Evolutionary conservation across 1,140 invertebrate species (phyloP).

Genomic region (Bombus superbus): DNA sequence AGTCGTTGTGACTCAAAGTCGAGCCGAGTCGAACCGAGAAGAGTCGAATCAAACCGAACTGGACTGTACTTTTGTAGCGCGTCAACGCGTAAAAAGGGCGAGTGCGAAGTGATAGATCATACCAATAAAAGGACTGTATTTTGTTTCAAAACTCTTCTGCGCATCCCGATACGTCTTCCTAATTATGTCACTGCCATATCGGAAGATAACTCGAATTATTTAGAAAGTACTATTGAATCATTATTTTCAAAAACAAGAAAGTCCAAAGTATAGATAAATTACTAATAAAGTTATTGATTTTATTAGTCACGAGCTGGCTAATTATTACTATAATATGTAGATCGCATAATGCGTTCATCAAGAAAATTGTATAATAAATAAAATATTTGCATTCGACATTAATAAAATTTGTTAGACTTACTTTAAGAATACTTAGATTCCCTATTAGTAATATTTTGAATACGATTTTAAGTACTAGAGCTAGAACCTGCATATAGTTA

Average conservation of each 20-base stretch:
- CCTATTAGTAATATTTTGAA: not conserved
- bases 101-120: conserved; percentile 45
- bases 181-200: not conserved
- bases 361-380: not conserved
- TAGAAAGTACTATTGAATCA: not conserved
- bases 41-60: conserved; percentile 58
- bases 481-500: not conserved
- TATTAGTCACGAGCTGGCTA: too few relatives aligned
- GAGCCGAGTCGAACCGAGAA: conserved; percentile 61
- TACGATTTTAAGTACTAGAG: not conserved
- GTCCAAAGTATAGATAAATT: too few relatives aligned
- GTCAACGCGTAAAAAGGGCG: conserved; percentile 60
- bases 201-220: not conserved
- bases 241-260: not conserved
- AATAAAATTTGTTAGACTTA: not conserved
- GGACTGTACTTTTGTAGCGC: conserved; percentile 54
- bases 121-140: conserved; percentile 11
- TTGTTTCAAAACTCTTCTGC: not conserved
- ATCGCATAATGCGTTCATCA: not conserved
- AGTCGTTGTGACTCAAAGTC: conserved; percentile 66
- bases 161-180: not conserved
- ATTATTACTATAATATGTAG: not conserved
- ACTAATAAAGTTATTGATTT: not conserved
- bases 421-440: not conserved
- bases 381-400: not conserved